Evolutionary conservation across 2,797 vertebrate species (phyloP).

Genomic region (Brachymystax lenok): DNA sequence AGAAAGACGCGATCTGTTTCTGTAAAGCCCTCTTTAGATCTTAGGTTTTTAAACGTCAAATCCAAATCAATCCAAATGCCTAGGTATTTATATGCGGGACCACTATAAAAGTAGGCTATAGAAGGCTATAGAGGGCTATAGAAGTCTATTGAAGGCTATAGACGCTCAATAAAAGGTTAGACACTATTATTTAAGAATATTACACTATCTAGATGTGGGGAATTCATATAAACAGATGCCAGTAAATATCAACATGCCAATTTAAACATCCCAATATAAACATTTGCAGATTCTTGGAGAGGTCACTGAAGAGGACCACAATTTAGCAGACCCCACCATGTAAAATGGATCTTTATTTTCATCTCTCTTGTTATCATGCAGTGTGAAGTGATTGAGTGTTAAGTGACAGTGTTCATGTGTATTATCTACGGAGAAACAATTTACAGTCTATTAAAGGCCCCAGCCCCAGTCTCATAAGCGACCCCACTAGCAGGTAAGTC

Average conservation of each 20-base stretch:
- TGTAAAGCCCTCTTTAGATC: no score
- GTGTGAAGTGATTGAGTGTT: constrained; percentile 39
- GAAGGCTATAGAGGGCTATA: no score
- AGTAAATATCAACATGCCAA: background rate
- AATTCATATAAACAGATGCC: background rate
- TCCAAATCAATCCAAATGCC: no score
- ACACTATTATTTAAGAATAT: no score
- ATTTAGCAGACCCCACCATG: constrained; percentile 19
- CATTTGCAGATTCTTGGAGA: constrained; percentile 18
- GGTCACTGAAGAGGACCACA: constrained; percentile 10
- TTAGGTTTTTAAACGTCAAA: no score
- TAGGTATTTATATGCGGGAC: background rate
- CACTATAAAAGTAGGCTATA: no score
- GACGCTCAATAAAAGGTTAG: no score
- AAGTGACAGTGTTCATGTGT: constrained; percentile 40
- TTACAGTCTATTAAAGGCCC: constrained; percentile 37
- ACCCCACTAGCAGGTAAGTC: background rate
- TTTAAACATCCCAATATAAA: background rate
- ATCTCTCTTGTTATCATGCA: background rate
- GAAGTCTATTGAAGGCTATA: no score
- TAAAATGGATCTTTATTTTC: background rate
- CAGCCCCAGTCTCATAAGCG: background rate
- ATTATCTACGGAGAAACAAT: constrained; percentile 49
- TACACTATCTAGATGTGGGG: no score
- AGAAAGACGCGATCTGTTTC: no score